Evolutionary conservation across 2,888 invertebrate genomes (phyloP).

Genomic region (Zeuzera pyrina): DNA sequence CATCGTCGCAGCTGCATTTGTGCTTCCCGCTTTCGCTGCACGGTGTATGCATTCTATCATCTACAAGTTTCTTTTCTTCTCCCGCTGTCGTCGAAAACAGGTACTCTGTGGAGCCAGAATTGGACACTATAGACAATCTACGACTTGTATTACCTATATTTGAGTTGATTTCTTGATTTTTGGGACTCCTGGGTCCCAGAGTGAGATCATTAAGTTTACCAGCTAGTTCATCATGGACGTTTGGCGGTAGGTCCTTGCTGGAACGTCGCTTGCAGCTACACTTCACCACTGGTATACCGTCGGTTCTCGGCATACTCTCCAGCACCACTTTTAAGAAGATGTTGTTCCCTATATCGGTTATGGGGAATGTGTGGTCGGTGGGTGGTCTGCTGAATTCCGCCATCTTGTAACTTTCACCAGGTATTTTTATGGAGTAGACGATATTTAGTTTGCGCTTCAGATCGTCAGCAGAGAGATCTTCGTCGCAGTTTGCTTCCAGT

Average conservation of each 20-base stretch:
- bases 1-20: conserved; percentile 82
- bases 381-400: conserved; percentile 71
- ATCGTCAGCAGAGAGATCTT: conserved; percentile 32
- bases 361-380: conserved; percentile 80
- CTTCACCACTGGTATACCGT: conserved; percentile 77
- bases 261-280: conserved; percentile 54
- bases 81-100: conserved; percentile 15
- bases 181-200: conserved; percentile 37
- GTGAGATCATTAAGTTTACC: conserved; percentile 60
- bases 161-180: conserved; percentile 28
- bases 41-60: conserved; percentile 80
- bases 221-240: conserved; percentile 45
- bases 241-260: conserved; percentile 41
- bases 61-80: conserved; percentile 52
- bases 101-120: conserved; percentile 25
- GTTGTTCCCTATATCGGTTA: conserved; percentile 77
- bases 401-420: conserved; percentile 73
- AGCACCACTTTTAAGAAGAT: conserved; percentile 75
- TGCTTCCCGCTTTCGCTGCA: conserved; percentile 85
- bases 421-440: conserved; percentile 79
- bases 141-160: conserved; percentile 31
- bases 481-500: conserved; percentile 57
- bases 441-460: conserved; percentile 64
- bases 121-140: conserved; percentile 33
- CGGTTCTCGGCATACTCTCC: conserved; percentile 82